phyloP scores from a whole-genome alignment of 2,113 vertebrate species.

The Galeopterus variegatus region DNA sequence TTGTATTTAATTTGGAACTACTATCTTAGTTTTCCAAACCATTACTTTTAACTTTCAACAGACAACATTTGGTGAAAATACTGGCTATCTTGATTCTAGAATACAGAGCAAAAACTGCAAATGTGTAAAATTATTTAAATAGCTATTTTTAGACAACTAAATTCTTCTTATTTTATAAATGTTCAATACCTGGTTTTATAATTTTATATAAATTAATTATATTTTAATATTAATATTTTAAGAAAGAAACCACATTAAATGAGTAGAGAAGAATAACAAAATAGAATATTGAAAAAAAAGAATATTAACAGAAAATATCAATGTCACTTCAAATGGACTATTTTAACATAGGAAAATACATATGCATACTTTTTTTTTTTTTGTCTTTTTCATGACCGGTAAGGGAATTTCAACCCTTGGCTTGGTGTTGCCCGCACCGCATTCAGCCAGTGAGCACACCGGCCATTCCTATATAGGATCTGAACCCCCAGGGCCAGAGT shows the following conservation, averaged over 20 bases:
- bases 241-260: background rate
- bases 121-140: conserved; percentile 19
- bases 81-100: background rate
- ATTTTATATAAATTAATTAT: background rate
- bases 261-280: background rate
- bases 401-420: too few species aligned
- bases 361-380: background rate
- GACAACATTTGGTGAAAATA: conserved; percentile 9
- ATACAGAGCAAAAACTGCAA: background rate
- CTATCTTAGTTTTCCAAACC: background rate
- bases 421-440: too few species aligned
- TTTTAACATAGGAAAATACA: conserved; percentile 55
- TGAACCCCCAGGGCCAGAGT: too few species aligned
- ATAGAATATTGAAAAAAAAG: background rate
- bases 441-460: too few species aligned
- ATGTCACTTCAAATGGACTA: conserved; percentile 37
- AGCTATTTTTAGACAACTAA: background rate
- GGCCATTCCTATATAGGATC: too few species aligned
- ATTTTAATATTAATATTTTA: background rate
- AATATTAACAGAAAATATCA: conserved; percentile 39
- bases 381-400: too few species aligned
- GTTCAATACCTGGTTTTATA: background rate
- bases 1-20: background rate
- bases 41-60: background rate
- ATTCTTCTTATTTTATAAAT: conserved; percentile 14